A percentile compares a stretch with the other conserved stretches of the same genome.
Conservation (phyloP, 1,140 invertebrate genomes). For the Lepidurus apus region DNA sequence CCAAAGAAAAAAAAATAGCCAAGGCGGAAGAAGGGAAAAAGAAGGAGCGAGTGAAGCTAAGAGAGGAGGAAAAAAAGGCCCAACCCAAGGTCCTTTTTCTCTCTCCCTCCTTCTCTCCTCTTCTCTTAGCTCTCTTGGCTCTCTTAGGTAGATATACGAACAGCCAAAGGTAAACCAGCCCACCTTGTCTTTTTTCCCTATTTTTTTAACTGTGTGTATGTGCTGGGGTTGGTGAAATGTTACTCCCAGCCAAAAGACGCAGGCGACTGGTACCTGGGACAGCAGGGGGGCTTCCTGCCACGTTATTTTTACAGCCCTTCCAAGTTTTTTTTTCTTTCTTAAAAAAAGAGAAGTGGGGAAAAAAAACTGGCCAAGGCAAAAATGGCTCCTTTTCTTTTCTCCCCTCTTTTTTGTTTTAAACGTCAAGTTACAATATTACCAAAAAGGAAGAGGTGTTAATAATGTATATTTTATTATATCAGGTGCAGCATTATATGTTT, state of each 20-base stretch:
- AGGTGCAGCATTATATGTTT: slow-evolving; percentile 90
- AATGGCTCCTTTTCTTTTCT: slow-evolving; percentile 27
- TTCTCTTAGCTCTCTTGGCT: not conserved
- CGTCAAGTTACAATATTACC: slow-evolving; percentile 25
- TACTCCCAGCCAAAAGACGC: slow-evolving; percentile 14
- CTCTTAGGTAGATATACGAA: not conserved
- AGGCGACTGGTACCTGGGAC: slow-evolving; percentile 17
- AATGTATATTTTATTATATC: slow-evolving; percentile 37
- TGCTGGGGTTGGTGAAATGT: not conserved
- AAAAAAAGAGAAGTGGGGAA: slow-evolving; percentile 2
- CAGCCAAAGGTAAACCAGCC: slow-evolving; percentile 2
- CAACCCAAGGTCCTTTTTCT: slow-evolving; percentile 24
- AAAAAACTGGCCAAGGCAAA: not conserved
- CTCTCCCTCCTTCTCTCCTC: slow-evolving; percentile 21
- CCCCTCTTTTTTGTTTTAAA: slow-evolving; percentile 10
- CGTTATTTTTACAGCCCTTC: not conserved
- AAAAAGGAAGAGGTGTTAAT: slow-evolving; percentile 11
- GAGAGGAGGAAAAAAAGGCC: slow-evolving; percentile 25
- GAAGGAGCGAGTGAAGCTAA: slow-evolving; percentile 9
- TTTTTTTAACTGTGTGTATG: not conserved
- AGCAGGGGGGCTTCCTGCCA: slow-evolving; percentile 17
- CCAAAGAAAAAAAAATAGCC: not conserved
- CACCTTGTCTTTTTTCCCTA: not conserved
- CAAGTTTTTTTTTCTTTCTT: not conserved
- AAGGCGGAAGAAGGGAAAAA: not conserved